Evolutionary conservation across 2,113 vertebrate genomes (phyloP), one percentile per base, ranked within the genome.

Genomic region (Pithys albifrons): DNA sequence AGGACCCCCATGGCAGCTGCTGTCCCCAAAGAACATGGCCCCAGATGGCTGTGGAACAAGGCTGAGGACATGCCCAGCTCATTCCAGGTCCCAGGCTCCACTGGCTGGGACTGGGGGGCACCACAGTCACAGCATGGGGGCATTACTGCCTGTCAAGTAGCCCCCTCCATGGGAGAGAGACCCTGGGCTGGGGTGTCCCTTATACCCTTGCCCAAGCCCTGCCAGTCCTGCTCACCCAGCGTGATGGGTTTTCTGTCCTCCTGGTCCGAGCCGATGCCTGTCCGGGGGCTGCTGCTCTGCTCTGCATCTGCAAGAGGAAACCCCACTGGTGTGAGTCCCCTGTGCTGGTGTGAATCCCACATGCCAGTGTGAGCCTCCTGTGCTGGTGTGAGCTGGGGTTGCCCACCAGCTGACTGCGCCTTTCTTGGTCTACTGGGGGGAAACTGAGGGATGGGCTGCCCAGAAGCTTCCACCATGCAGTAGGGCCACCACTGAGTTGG

Each of bases 221-320:
- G 83, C 75, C 41, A 0, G 0, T 35, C 33, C 54, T 3, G 83
- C 98, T 98, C 97, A 99, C 99, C 99, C 98, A 99, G 97, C 10
- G 98, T 98, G 95, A 98, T 98, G 19, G 99, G 98, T 93, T 98
- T 99, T 96, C 99, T 99, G 98, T 99, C 99, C 88, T 99, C 99
- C 96, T 99, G 98, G 93, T 99, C 99, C 0, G 99, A 99, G 82
- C 98, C 98, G 33, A 99, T 98, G 81, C 98, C 99, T 3, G 98
- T 98, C 59, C 98, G 98, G 71, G 99, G 99, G 94, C 99, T 99
- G 94, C 98, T 97, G 93, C 98, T 98, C 96, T 99, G 99, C 95
- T 99, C 99, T 7, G 99, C 97, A 35, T 99, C 99, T 99, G 98
- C 28, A 93, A 92, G 73, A 85, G 80, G 57, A 29, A 91, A 84